Base-by-base conservation (phyloP, 2,113 vertebrate genomes). In the Paraplagusia blochii region DNA sequence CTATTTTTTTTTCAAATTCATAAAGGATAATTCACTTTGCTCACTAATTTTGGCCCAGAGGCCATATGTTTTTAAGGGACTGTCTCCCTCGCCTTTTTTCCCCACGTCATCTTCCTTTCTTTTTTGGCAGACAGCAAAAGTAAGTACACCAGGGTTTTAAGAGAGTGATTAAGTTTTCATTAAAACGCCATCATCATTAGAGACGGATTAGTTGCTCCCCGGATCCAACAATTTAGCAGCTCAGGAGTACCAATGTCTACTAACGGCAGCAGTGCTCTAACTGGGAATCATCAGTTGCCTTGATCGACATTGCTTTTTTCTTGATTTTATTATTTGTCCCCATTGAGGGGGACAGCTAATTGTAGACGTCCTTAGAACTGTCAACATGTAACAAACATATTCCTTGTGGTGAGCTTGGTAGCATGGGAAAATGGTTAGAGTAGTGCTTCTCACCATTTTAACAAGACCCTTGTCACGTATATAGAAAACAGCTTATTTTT, bases 121-220 rank as follows among this genome's bases (percentile, higher is more conserved):
- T 74, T 63, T 78, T 69, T 76, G 66, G 74, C 80, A 76, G 58
- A 76, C 44, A 14, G 36, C 59, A 54, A 59, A 38, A 69, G 78
- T 80, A 72, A 70, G 67, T 79, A 69, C 71, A 77, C 65, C 47
- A 63, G 74, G 72, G 63, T 74, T 66, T 78, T 67, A 52, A 66
- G 73, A 68, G 69, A 69, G 80, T 75, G 85, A 88, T 88, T 88
- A 89, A 81, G 72, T 75, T 76, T 69, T 83, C 87, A 86, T 90
- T 89, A 89, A 88, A 88, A 83, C 55, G 44, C 61, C 80, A 90
- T 89, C 74, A 89, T 87, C 88, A 83, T 90, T 88, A 88, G 72
- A 81, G 45, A 53, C 72, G 68, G 74, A 84, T 87, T 80, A 79
- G 69, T 77, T 69, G 51, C 79, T 85, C 79, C 81, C 77, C 61